Evolutionary conservation across 2,797 vertebrate species (phyloP).

Genomic region (Macropus fuliginosus): DNA sequence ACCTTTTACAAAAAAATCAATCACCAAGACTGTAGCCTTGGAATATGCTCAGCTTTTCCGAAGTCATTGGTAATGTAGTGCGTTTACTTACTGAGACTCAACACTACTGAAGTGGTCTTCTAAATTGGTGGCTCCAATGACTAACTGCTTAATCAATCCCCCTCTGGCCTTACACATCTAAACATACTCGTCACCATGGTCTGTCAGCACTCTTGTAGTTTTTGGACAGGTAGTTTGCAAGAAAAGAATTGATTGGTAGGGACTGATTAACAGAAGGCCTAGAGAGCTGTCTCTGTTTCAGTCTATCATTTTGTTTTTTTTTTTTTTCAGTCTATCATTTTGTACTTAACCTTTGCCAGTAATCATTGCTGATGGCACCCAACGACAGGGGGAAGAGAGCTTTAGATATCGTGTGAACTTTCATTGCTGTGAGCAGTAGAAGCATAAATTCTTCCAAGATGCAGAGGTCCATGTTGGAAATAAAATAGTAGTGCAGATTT

Average conservation of each 20-base stretch:
- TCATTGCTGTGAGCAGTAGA: background rate
- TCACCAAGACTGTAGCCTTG: slow-evolving; percentile 39
- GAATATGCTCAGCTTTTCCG: slow-evolving; percentile 46
- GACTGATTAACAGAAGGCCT: slow-evolving; percentile 70
- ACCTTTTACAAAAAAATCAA: slow-evolving; percentile 61
- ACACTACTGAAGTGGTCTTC: slow-evolving; percentile 38
- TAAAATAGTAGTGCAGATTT: background rate
- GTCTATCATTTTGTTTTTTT: slow-evolving; percentile 61
- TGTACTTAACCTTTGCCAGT: slow-evolving; percentile 69
- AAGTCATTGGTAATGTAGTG: slow-evolving; percentile 36
- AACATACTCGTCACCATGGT: slow-evolving; percentile 63
- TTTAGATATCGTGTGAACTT: background rate
- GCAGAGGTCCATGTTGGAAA: background rate
- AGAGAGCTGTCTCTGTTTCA: slow-evolving; percentile 48
- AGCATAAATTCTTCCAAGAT: background rate
- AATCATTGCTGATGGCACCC: slow-evolving; percentile 51
- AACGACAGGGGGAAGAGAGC: background rate
- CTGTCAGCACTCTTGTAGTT: slow-evolving; percentile 45
- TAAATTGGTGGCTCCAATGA: slow-evolving; percentile 48
- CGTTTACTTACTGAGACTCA: slow-evolving; percentile 56
- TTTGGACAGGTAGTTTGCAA: slow-evolving; percentile 48
- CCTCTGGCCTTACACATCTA: slow-evolving; percentile 40
- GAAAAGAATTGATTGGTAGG: slow-evolving; percentile 51
- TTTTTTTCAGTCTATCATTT: slow-evolving; percentile 61
- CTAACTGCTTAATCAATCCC: slow-evolving; percentile 73